Evolutionary conservation across 2,888 invertebrate species (phyloP).

Genomic region (Nasonia oneida): DNA sequence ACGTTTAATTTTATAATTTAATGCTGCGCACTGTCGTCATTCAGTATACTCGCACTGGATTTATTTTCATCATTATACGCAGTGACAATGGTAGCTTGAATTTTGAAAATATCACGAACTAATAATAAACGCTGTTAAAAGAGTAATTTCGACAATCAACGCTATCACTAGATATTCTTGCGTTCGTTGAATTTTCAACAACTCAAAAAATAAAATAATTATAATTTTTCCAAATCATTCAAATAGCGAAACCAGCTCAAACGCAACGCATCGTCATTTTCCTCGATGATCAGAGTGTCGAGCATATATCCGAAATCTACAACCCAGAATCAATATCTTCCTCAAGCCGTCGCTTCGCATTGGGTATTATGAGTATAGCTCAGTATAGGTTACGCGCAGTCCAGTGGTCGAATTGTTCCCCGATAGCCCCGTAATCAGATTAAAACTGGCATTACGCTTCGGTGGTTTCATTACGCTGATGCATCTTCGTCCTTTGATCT

Average conservation of each 20-base stretch:
- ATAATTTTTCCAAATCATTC: too few species aligned
- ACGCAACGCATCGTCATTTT: not conserved
- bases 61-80: too few species aligned
- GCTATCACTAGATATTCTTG: too few species aligned
- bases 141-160: too few species aligned
- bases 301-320: not conserved
- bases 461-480: not conserved
- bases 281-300: not conserved
- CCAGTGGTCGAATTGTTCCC: not conserved
- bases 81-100: too few species aligned
- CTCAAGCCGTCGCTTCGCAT: not conserved
- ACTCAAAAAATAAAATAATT: too few species aligned
- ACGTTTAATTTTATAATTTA: too few species aligned
- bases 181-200: too few species aligned
- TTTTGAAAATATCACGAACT: too few species aligned
- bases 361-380: not conserved
- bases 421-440: constrained; percentile 6
- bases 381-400: not conserved
- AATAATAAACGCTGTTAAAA: too few species aligned
- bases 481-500: constrained; percentile 9
- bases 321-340: not conserved
- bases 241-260: not conserved
- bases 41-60: too few species aligned
- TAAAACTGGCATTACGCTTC: not conserved
- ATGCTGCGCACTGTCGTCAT: too few species aligned